Conservation (phyloP, 1,140 invertebrate genomes). For the Ostrea edulis region DNA sequence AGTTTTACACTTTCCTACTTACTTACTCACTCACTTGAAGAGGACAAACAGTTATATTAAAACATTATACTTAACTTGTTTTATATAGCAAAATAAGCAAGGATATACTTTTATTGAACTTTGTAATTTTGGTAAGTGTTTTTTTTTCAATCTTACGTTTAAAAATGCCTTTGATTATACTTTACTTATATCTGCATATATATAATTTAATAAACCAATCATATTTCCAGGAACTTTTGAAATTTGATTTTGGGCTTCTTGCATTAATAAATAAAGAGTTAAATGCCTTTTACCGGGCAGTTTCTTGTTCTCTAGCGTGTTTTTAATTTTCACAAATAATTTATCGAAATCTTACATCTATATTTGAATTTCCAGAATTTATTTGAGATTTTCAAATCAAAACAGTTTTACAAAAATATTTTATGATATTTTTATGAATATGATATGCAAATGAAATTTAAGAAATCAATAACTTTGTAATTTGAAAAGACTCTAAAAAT, state of each 20-base stretch:
- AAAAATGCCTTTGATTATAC: neutral
- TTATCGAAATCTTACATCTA: too few species aligned
- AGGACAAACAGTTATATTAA: constrained; percentile 16
- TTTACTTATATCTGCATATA: neutral
- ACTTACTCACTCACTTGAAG: neutral
- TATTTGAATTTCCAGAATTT: too few species aligned
- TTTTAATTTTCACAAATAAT: too few species aligned
- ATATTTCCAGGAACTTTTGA: constrained; percentile 3
- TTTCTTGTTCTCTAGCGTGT: too few species aligned
- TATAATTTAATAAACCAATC: neutral
- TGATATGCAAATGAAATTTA: too few species aligned
- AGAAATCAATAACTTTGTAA: too few species aligned
- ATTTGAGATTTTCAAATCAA: too few species aligned
- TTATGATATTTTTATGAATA: too few species aligned
- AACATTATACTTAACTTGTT: neutral
- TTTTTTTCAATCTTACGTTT: neutral
- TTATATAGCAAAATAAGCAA: neutral
- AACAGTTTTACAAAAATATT: too few species aligned
- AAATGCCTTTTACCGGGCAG: too few species aligned
- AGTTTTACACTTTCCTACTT: constrained; percentile 18
- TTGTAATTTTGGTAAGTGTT: constrained; percentile 10
- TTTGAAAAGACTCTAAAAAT: too few species aligned
- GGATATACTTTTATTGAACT: constrained; percentile 9
- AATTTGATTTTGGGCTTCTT: neutral
- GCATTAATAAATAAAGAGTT: too few species aligned